Evolutionary conservation across 2,888 invertebrate species (phyloP), one percentile per base, ranked within the genome.

Genomic region (Tupiocoris notatus): DNA sequence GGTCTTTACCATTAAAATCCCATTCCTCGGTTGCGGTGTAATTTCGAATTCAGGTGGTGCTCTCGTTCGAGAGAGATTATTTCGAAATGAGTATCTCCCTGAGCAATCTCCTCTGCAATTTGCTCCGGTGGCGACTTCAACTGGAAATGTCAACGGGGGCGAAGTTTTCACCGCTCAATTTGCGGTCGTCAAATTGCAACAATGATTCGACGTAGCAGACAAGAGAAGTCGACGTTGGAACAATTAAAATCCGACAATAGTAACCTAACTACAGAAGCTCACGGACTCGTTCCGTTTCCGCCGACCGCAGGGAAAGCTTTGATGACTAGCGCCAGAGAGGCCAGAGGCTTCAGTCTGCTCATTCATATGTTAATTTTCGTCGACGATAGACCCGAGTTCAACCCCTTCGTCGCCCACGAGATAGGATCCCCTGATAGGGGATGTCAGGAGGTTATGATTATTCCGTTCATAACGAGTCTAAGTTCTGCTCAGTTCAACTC

Each of bases 351-450:
- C 39, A 67, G 56, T 67, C 57, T 56, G 21, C 57, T 67, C 67
- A 67, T 67, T 67, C 67, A 67, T 67, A 67, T 67, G 67, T 67
- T 67, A 67, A 67, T 67, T 67, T 57, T 22, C 67, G 22, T 22
- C 39, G 56, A 57, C 22, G 67, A 56, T 57, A 67, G 57, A 39
- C 39, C 39, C 39, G 39, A 39, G 6, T 39, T 12, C 6, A 39
- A 39, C 39, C 39, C 39, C 39, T 39, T 12, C 39, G 6, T 39
- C 39, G 39, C 12, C 39, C 39, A 39, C 6, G 39, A 39, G 3
- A 12, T 39, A n/a, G n/a, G n/a, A n/a, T n/a, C n/a, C 12, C 39
- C 39, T 67, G 67, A 67, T 67, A 67, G 67, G 67, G 67, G 21
- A 57, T 54, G 39, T 24, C 39, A 22, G 65, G 65, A 54, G 67